Evolutionary conservation across 2,888 invertebrate genomes (phyloP), one percentile per base, ranked within the genome.

Genomic region (Drosophila anomalata): DNA sequence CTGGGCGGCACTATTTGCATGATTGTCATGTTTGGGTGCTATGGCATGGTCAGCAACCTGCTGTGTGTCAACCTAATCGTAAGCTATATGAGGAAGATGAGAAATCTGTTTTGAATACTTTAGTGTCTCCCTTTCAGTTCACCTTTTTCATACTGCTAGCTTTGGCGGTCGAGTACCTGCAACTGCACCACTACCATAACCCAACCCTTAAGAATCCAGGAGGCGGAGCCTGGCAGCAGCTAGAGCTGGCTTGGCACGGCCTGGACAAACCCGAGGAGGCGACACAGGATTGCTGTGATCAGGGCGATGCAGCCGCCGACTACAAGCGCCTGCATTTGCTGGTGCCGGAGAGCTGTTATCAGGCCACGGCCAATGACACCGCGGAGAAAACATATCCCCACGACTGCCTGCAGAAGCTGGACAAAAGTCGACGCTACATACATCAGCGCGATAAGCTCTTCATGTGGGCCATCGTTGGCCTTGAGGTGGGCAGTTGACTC

Each of bases 11-110:
- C 89, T 8, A 77, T 89, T 14, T 89, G 89, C 55, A 77, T 90
- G 68, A 87, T 89, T 8, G 82, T 90, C n/a, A 76, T 89, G 29
- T 87, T 90, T 31, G 89, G 89, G 36, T 89, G 89, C 47, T 90
- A 89, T 56, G 89, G 89, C 1, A 69, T 89, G 17, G 78, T 86
- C 42, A 80, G 88, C 53, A 75, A 89, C 59, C 62, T 87, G 17
- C 73, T 90, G 3, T 88, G 87, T 24, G 84, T 90, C 1, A 89
- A 86, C 59, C 60, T 88, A 9, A 80, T 90, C 29, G 89, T 89
- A 65, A 79, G 88, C 12, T 22, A 17, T 1, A 3, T 7, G 4
- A 3, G 3, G 7, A 2, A 4, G 1, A 3, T 1, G 1, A 2
- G 0, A 3, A 22, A 26, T 6, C 2, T 5, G 1, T 8, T 8